Conservation (phyloP, 2,888 invertebrate species). For the Drosophila pegasa region DNA sequence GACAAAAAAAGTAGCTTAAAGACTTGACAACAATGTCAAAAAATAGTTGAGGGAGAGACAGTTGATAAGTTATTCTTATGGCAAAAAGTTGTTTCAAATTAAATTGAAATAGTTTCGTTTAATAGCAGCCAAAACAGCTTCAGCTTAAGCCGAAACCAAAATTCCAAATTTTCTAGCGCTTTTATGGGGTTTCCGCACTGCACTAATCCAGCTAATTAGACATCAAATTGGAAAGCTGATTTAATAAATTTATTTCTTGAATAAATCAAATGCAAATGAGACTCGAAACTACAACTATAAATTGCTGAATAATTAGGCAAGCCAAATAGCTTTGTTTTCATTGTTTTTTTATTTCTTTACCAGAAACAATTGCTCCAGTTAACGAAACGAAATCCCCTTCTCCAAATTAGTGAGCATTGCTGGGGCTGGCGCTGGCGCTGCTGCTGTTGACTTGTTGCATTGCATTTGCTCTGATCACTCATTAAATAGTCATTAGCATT, state of each 20-base stretch:
- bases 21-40: too few relatives aligned
- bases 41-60: neutral
- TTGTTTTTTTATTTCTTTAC: conserved; percentile 3
- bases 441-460: conserved; percentile 19
- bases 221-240: neutral
- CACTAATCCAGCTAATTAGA: too few relatives aligned
- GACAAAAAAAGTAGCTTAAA: neutral
- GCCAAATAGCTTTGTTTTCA: conserved; percentile 23
- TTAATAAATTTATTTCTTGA: neutral
- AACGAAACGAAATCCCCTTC: conserved; percentile 15
- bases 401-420: conserved; percentile 21
- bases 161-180: too few relatives aligned
- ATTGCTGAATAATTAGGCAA: conserved; percentile 40
- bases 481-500: conserved; percentile 48
- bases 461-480: conserved; percentile 49
- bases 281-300: conserved; percentile 19
- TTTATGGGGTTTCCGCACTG: too few relatives aligned
- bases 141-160: neutral
- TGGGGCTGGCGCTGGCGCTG: conserved; percentile 1
- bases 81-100: too few relatives aligned
- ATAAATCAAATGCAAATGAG: conserved; percentile 24
- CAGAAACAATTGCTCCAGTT: conserved; percentile 27
- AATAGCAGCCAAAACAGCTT: too few relatives aligned
- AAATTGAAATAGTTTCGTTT: too few relatives aligned
- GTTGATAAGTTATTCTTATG: too few relatives aligned